Base-by-base conservation (phyloP, 1,140 invertebrate genomes). In the Lepidurus arcticus region DNA sequence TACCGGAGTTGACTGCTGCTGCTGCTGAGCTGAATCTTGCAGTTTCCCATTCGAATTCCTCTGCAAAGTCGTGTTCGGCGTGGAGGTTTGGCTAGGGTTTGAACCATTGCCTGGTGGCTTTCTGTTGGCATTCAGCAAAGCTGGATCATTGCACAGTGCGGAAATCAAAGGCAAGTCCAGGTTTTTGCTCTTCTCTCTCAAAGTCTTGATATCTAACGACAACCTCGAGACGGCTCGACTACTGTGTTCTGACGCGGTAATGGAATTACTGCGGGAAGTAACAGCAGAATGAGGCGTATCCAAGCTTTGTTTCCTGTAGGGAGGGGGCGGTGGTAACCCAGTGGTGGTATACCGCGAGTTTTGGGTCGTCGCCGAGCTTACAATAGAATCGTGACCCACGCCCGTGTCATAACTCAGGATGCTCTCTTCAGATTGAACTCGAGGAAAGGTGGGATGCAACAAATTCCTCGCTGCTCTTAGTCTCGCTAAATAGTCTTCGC, bases 131-230 rank as follows among this genome's bases (percentile, higher is more conserved):
- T 93, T 94, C 73, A 94, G 84, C 79, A 94, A 85, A 53, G 93
- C 93, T 43, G 91, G 88, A 84, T 96, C 94, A 83, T 95, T 95
- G 85, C 94, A 96, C 75, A 96, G 86, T 6, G 94, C 94, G 53
- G 93, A 92, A 82, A 96, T 95, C 43, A 96, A 85, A 16, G 94
- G 94, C 82, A 96, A 86, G 85, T 96, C 94, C 80, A 95, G 85
- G 82, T 94, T 92, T 80, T 92, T 91, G 85, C 93, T 94, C 86
- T 94, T 93, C 84, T 95, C 93, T 44, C 93, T 87, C 53, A 96
- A 85, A 73, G 91, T 90, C 80, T 90, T 90, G 79, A 94, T 94
- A 83, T 94, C 93, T 81, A 94, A 85, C 82, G 91, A 86, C 21
- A 65, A 16, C 13, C 53, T 65, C 53, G 21, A 47, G 44, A 76